A percentile compares a stretch with the other conserved stretches of the same genome.
Conservation (phyloP, 1,140 invertebrate species). For the Glossosoma conforme region DNA sequence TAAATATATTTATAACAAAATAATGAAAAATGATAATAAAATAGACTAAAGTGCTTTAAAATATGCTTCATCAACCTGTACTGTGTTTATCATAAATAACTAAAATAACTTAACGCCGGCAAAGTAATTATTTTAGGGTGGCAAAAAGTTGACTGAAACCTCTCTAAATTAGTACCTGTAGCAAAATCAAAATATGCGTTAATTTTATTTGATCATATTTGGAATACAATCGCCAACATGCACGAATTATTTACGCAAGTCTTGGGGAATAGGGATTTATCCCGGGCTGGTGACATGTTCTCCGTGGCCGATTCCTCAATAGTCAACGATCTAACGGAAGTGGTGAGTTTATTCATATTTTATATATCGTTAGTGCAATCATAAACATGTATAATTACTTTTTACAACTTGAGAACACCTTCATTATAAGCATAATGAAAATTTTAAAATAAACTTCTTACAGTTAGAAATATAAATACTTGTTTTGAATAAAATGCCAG, state of each 20-base stretch:
- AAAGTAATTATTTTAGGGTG: background rate
- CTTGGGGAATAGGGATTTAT: constrained; percentile 78
- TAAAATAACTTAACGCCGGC: background rate
- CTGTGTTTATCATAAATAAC: background rate
- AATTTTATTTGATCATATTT: background rate
- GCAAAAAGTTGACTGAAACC: background rate
- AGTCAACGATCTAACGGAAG: constrained; percentile 78
- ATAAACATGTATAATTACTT: too few relatives aligned
- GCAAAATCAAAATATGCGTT: background rate
- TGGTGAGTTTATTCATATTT: constrained; percentile 52
- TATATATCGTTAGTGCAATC: too few relatives aligned
- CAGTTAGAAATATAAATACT: too few relatives aligned
- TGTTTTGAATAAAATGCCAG: too few relatives aligned
- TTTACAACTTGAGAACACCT: too few relatives aligned
- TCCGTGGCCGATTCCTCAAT: constrained; percentile 80
- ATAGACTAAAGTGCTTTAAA: background rate
- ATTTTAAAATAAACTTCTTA: too few relatives aligned
- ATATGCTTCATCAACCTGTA: background rate
- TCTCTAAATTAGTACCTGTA: background rate
- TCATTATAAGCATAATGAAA: too few relatives aligned
- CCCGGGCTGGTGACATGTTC: constrained; percentile 87
- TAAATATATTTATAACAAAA: constrained; percentile 10
- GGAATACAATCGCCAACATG: constrained; percentile 53
- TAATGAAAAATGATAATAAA: constrained; percentile 6
- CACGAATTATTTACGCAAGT: constrained; percentile 86